A percentile compares a stretch with the other conserved stretches of the same genome.
These are phyloP conservation scores for Peromyscus aztecus DNA, from an alignment of 2,797 vertebrate species.

Conservation along the genomic window DNA sequence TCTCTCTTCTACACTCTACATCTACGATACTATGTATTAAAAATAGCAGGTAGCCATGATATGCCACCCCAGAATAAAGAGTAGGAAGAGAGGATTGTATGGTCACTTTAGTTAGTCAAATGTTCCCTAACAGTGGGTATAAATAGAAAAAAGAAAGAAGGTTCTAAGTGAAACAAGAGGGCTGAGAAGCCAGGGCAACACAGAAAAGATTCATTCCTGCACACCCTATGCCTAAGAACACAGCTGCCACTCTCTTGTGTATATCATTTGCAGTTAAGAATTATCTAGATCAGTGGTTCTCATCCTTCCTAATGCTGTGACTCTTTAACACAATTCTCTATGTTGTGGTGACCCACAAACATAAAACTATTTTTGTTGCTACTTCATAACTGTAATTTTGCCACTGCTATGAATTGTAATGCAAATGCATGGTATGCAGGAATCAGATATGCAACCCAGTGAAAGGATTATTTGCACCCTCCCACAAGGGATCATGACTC, in stretches of 20 bases:
- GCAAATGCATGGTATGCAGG: too few relatives aligned
- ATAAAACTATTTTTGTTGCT: too few relatives aligned
- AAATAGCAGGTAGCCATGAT: neutral
- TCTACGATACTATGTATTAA: neutral
- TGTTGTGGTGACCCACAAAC: too few relatives aligned
- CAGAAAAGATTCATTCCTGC: neutral
- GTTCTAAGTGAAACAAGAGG: neutral
- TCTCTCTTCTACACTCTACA: neutral
- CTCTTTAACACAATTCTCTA: too few relatives aligned
- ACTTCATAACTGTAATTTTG: too few relatives aligned
- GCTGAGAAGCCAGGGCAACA: neutral
- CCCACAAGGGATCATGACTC: too few relatives aligned
- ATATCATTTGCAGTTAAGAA: neutral
- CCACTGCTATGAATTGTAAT: too few relatives aligned
- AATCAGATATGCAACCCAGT: too few relatives aligned
- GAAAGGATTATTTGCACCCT: too few relatives aligned
- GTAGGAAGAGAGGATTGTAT: neutral
- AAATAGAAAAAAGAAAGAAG: neutral
- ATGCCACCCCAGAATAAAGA: neutral
- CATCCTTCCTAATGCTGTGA: too few relatives aligned
- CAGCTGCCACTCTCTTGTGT: neutral
- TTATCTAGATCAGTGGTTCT: too few relatives aligned
- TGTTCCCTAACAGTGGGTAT: neutral
- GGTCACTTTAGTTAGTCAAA: neutral
- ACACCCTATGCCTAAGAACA: rapidly evolving